phyloP scores from a whole-genome alignment of 2,113 vertebrate species.

The Gobius niger region DNA sequence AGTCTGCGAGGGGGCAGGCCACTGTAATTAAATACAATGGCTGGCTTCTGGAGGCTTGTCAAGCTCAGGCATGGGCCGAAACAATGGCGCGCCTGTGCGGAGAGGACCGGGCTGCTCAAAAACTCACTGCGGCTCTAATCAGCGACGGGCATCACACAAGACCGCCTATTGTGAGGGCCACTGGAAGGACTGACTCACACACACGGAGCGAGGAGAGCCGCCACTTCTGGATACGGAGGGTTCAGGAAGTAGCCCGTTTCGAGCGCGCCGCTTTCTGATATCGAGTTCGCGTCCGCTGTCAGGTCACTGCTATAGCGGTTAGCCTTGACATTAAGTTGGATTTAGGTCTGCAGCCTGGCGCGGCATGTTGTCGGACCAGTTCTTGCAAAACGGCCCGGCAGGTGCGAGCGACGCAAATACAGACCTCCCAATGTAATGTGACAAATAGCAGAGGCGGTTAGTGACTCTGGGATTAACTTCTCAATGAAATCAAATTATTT shows the following conservation, averaged over 20 bases:
- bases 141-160: slow-evolving; percentile 53
- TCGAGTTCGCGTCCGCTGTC: slow-evolving; percentile 9
- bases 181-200: slow-evolving; percentile 63
- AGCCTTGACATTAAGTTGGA: slow-evolving; percentile 27
- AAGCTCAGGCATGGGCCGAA: slow-evolving; percentile 60
- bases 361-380: slow-evolving; percentile 51
- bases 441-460: slow-evolving; percentile 5
- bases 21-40: slow-evolving; percentile 80
- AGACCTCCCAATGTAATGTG: slow-evolving; percentile 10
- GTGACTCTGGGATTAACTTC: not conserved
- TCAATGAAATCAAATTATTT: not conserved
- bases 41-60: slow-evolving; percentile 71
- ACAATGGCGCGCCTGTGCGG: slow-evolving; percentile 74
- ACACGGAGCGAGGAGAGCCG: slow-evolving; percentile 47
- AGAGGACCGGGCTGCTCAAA: slow-evolving; percentile 58
- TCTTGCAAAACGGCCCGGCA: slow-evolving; percentile 21
- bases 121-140: slow-evolving; percentile 57
- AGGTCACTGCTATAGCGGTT: slow-evolving; percentile 16
- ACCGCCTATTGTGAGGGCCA: slow-evolving; percentile 48
- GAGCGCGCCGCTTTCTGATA: no score
- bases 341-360: slow-evolving; percentile 19
- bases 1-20: slow-evolving; percentile 67
- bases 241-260: no score
- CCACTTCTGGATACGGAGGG: slow-evolving; percentile 13
- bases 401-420: slow-evolving; percentile 33